These are phyloP conservation scores for Oncorhynchus mykiss DNA, from an alignment of 2,113 vertebrate genomes.

Conservation along the genomic window DNA sequence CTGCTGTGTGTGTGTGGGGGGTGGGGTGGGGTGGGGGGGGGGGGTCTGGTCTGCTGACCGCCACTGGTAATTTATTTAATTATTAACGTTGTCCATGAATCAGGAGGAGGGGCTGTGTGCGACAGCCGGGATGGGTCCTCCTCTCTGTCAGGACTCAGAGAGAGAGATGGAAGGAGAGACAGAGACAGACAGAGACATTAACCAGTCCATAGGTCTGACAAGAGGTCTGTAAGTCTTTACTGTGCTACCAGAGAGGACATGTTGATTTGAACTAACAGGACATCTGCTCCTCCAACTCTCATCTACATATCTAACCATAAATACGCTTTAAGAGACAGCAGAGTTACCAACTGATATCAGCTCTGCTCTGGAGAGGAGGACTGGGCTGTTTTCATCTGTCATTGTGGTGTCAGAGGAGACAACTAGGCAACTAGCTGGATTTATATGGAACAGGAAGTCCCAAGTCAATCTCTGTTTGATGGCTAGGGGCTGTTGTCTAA, in stretches of 20 bases:
- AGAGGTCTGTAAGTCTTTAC: not conserved
- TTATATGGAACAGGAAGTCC: not conserved
- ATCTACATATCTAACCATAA: slow-evolving; percentile 26
- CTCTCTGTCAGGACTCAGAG: not conserved
- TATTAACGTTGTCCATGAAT: slow-evolving; percentile 63
- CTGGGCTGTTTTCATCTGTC: slow-evolving; percentile 4
- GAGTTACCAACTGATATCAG: not conserved
- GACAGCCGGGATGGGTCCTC: slow-evolving; percentile 29
- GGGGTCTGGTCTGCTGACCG: slow-evolving; percentile 9
- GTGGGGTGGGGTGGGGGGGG: not conserved
- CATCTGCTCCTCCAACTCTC: slow-evolving; percentile 22
- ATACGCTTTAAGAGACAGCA: slow-evolving; percentile 24
- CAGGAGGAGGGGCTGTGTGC: slow-evolving; percentile 32
- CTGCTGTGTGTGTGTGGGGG: slow-evolving; percentile 5
- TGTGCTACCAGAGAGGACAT: not conserved
- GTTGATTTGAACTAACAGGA: not conserved
- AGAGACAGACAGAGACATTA: not conserved
- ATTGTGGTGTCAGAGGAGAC: not conserved
- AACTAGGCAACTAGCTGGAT: not conserved
- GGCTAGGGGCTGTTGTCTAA: not conserved
- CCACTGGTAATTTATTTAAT: slow-evolving; percentile 65
- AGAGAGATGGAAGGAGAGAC: not conserved
- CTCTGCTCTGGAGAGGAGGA: not conserved
- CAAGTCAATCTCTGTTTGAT: not conserved
- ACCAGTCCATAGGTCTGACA: not conserved